phyloP scores from a whole-genome alignment of 2,113 vertebrate genomes.

The Gymnogyps californianus region DNA sequence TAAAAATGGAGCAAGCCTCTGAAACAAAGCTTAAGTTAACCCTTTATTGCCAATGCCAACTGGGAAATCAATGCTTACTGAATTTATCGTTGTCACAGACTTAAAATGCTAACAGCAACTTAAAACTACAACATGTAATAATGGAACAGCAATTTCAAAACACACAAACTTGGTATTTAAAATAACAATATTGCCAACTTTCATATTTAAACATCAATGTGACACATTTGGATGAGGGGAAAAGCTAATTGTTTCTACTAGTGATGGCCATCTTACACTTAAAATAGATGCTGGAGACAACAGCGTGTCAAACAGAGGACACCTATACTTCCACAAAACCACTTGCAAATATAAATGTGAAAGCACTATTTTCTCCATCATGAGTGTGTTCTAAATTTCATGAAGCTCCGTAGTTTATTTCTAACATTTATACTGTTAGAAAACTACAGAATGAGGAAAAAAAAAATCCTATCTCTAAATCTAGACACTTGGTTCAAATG shows the following conservation, averaged over 20 bases:
- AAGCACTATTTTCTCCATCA: neutral
- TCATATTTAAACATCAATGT: neutral
- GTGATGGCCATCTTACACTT: neutral
- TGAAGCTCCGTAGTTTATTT: neutral
- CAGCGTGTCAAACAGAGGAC: neutral
- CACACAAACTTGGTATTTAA: neutral
- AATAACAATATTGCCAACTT: neutral
- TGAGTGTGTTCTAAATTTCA: neutral
- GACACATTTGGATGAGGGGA: neutral
- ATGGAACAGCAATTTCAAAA: neutral
- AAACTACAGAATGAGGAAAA: neutral
- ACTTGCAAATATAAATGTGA: neutral
- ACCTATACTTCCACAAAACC: neutral
- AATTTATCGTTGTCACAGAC: neutral
- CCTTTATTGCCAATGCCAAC: neutral
- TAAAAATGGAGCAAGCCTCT: neutral
- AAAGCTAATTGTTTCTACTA: neutral
- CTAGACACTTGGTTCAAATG: neutral
- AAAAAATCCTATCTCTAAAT: neutral
- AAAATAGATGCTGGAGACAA: neutral
- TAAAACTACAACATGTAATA: neutral
- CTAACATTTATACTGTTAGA: neutral
- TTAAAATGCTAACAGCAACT: neutral
- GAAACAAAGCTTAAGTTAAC: neutral
- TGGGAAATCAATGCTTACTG: neutral